Base-by-base conservation (phyloP, 2,113 vertebrate species). In the Sebastes fasciatus region DNA sequence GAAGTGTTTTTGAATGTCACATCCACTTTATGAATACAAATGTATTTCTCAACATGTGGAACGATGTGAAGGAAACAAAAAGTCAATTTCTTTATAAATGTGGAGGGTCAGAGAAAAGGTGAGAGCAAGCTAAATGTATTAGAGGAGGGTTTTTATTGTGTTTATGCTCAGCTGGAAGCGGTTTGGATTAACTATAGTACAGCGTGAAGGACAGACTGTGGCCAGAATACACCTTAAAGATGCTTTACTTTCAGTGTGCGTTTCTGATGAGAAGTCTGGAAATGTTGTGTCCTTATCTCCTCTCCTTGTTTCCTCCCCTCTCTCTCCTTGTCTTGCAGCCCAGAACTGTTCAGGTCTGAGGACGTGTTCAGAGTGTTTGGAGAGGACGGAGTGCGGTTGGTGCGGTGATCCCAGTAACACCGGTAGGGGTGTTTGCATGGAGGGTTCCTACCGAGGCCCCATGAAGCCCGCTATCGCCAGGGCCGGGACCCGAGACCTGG, bases 271-370 rank as follows among this genome's bases (percentile, higher is more conserved):
- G 34, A 34, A 34, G 34, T 34, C 34, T 34, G 34, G 34, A 34
- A 34, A 34, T 34, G 26, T 34, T 4, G 34, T 34, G 34, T 34
- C 34, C 34, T 34, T 34, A 34, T 4, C 34, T 34, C 34, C 34
- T 34, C 34, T 34, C 34, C 34, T 34, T 34, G 34, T 34, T 34
- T 34, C 34, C 34, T 34, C 34, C 21, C 21, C 1, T 12, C n/a
- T 14, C 46, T 26, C 67, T 26, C 58, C 4, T 23, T 5, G 1
- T 14, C 14, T 54, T 34, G 5, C 92, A 99, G 98, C 98, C 92
- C 97, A 98, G 92, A 99, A 99, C 90, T 99, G 98, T 79, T 98
- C 97, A 0, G 98, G 97, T 13, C 92, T 99, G 89, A 95, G 97
- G 90, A 98, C 97, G 0, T 99, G 98, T 1, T 89, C 94, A 0